phyloP scores from a whole-genome alignment of 2,888 invertebrate genomes.

The Anthrax anthrax region DNA sequence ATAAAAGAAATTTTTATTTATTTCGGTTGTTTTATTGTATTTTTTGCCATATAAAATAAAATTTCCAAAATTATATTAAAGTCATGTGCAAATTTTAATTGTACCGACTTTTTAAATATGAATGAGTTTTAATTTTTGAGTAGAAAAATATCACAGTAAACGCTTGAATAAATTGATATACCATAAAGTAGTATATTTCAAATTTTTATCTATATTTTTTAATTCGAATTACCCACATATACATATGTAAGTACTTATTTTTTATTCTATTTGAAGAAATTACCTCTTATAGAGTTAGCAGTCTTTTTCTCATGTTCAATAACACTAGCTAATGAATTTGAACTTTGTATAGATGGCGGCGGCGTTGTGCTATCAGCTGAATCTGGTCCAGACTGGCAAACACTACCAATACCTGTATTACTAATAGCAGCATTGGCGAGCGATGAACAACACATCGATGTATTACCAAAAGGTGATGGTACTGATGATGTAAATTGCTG shows the following conservation, averaged over 20 bases:
- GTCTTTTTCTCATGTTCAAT: constrained; percentile 21
- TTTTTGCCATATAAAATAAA: too few species aligned
- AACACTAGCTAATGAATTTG: constrained; percentile 16
- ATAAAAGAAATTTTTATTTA: too few species aligned
- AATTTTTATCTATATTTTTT: too few species aligned
- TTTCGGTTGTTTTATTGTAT: too few species aligned
- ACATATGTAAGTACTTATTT: too few species aligned
- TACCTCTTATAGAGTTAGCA: constrained; percentile 23
- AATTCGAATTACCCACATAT: too few species aligned
- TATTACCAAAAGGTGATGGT: constrained; percentile 7
- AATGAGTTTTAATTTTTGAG: too few species aligned
- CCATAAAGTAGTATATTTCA: too few species aligned
- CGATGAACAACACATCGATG: constrained; percentile 4
- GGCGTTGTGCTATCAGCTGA: constrained; percentile 23
- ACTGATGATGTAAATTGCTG: constrained; percentile 11
- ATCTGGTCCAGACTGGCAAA: constrained; percentile 13
- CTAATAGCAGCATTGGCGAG: constrained; percentile 5
- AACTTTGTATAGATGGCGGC: constrained; percentile 17
- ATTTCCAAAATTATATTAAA: neutral
- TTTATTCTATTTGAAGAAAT: neutral
- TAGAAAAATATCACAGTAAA: too few species aligned
- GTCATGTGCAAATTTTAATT: neutral
- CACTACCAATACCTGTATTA: constrained; percentile 3
- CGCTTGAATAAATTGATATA: too few species aligned
- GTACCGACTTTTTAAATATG: neutral